Base-by-base conservation (phyloP, 2,113 vertebrate genomes). In the Neomonachus schauinslandi region DNA sequence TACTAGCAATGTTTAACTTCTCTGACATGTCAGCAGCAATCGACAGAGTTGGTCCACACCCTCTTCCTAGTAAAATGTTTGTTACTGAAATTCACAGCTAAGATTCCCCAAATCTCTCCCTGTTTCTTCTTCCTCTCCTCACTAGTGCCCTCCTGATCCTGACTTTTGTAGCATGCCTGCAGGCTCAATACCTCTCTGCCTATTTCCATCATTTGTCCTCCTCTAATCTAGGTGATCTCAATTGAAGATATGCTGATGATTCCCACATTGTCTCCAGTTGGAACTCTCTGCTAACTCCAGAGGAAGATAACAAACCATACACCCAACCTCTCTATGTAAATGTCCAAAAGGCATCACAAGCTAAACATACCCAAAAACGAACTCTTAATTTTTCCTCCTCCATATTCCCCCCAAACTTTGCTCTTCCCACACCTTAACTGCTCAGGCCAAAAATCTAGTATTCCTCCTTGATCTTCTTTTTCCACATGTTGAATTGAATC, bases 221-320 rank as follows among this genome's bases (percentile, higher is more conserved):
- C 46, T n/a, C 71, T 16, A 28, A 5, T n/a, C 42, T 61, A 36
- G 33, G 21, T 69, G 81, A 93, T 72, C 9, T 65, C 19, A 65
- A 21, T 39, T 3, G 15, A 63, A 24, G 24, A 31, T n/a, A 69
- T 5, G 39, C 42, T 51, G 2, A 33, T 24, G 13, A 71, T 14
- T 53, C 14, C 26, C 19, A 85, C 1, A 11, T 46, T 72, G 74
- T 16, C 76, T 72, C 11, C 42, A 86, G 19, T 2, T 26, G 39
- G 42, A 84, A 42, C 72, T 65, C 31, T 33, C 55, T 94, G 79
- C 7, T 33, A 31, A 51, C 11, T 74, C 24, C 24, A 42, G 4
- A 95, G 9, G 2, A 55, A 26, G 1, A 2, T 0, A 19, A 36
- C 18, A 24, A 15, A 39, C 16, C 51, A 65, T 0, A 6, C 7